A percentile compares a stretch with the other conserved stretches of the same genome.
These are phyloP conservation scores for Ricordea florida DNA, from an alignment of 92 coral and sea anemone species.

Conservation along the genomic window DNA sequence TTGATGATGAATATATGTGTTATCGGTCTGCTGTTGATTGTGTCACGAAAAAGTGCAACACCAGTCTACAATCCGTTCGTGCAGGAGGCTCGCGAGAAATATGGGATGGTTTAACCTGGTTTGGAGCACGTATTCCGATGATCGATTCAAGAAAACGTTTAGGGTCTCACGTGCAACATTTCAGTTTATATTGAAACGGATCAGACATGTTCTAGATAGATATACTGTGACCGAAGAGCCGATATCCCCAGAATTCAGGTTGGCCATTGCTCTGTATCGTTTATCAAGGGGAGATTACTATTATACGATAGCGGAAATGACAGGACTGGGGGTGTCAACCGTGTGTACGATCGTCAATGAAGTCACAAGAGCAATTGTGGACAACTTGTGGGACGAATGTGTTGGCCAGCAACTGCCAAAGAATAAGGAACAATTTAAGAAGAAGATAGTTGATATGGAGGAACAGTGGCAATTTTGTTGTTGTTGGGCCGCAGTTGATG, in stretches of 20 bases:
- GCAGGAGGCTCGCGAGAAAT: constrained; percentile 40
- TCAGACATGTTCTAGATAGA: constrained; percentile 39
- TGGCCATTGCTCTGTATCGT: constrained; percentile 64
- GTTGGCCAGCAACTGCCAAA: constrained; percentile 44
- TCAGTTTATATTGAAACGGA: constrained; percentile 16
- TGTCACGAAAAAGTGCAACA: not conserved
- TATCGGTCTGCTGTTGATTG: constrained; percentile 13
- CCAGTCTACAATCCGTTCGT: constrained; percentile 40
- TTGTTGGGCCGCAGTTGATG: constrained; percentile 64
- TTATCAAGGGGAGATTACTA: constrained; percentile 68
- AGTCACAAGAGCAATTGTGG: constrained; percentile 28
- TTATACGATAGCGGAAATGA: constrained; percentile 61
- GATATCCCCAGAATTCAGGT: constrained; percentile 48
- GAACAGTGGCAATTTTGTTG: constrained; percentile 53
- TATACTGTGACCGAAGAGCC: constrained; percentile 53
- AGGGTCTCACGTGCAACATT: constrained; percentile 44
- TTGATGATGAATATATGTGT: constrained; percentile 3
- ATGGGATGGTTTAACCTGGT: constrained; percentile 35
- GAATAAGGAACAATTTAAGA: constrained; percentile 31
- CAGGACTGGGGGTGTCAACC: constrained; percentile 55
- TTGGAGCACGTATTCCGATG: constrained; percentile 40
- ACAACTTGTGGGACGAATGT: constrained; percentile 33
- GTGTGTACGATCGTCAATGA: constrained; percentile 36
- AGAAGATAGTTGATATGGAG: constrained; percentile 55
- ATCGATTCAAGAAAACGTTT: constrained; percentile 53